Evolutionary conservation across 1,140 invertebrate species (phyloP).

Genomic region (Microplitis demolitor): DNA sequence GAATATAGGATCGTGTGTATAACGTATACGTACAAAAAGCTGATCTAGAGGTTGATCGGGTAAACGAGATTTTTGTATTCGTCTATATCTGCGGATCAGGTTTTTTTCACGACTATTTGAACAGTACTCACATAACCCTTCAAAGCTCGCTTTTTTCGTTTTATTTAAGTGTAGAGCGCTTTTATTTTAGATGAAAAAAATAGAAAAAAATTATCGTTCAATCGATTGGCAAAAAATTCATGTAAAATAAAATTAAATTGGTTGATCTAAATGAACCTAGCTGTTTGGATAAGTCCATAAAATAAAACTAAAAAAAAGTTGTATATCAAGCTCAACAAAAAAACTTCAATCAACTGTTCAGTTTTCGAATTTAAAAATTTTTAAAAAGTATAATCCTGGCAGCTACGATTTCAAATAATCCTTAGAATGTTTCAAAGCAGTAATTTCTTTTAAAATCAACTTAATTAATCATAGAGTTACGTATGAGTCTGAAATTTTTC

Average conservation of each 20-base stretch:
- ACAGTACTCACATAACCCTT: background rate
- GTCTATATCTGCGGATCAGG: background rate
- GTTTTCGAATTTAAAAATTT: too few species aligned
- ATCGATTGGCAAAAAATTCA: background rate
- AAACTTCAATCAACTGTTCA: too few species aligned
- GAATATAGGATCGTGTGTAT: background rate
- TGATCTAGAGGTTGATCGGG: constrained; percentile 10
- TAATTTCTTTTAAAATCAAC: too few species aligned
- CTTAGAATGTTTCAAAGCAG: too few species aligned
- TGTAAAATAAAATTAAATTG: too few species aligned
- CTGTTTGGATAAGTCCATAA: too few species aligned
- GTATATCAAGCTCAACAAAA: background rate
- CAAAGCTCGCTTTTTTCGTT: background rate
- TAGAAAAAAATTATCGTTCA: background rate
- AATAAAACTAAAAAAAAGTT: background rate
- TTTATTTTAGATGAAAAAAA: background rate
- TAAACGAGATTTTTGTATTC: constrained; percentile 12
- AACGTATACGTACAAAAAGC: constrained; percentile 7
- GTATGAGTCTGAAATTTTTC: too few species aligned
- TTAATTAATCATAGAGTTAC: too few species aligned
- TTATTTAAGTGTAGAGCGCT: background rate
- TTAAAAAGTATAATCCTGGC: too few species aligned
- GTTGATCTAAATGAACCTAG: too few species aligned
- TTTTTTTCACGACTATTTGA: background rate
- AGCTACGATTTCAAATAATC: too few species aligned